Conservation (phyloP, 2,113 vertebrate species). For the Bujurquina vittata region DNA sequence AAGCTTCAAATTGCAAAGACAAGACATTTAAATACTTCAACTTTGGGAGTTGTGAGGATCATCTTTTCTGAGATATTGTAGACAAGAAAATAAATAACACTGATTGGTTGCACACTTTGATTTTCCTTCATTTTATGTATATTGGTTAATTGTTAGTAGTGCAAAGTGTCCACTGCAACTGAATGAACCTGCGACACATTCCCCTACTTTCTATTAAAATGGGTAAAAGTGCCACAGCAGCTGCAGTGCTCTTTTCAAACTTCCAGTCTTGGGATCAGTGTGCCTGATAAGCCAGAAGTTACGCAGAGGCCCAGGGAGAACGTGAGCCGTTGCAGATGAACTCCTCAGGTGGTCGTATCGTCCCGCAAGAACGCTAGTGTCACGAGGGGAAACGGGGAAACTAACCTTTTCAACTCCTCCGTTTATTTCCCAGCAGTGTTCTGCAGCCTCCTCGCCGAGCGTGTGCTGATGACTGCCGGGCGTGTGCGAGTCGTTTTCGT, state of each 20-base stretch:
- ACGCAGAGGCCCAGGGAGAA: not conserved
- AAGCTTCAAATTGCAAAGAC: not conserved
- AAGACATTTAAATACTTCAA: no score
- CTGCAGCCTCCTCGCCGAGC: constrained; percentile 26
- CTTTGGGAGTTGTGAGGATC: not conserved
- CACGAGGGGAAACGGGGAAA: not conserved
- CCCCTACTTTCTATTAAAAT: not conserved
- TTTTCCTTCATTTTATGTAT: not conserved
- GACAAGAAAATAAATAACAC: not conserved
- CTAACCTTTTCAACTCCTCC: constrained; percentile 25
- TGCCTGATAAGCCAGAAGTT: constrained; percentile 4
- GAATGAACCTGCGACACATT: not conserved
- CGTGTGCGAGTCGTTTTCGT: constrained; percentile 25
- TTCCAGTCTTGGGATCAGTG: constrained; percentile 1
- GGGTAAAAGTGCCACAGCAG: not conserved
- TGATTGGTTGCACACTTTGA: not conserved
- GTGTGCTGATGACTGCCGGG: not conserved
- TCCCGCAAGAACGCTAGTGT: not conserved
- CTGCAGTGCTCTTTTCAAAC: not conserved
- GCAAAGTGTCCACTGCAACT: not conserved
- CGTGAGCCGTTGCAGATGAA: not conserved
- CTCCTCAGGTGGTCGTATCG: not conserved
- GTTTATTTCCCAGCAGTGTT: constrained; percentile 1
- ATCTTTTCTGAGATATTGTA: not conserved
- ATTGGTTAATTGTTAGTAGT: not conserved